phyloP scores from a whole-genome alignment of 2,113 vertebrate genomes.

The Ranitomeya variabilis region DNA sequence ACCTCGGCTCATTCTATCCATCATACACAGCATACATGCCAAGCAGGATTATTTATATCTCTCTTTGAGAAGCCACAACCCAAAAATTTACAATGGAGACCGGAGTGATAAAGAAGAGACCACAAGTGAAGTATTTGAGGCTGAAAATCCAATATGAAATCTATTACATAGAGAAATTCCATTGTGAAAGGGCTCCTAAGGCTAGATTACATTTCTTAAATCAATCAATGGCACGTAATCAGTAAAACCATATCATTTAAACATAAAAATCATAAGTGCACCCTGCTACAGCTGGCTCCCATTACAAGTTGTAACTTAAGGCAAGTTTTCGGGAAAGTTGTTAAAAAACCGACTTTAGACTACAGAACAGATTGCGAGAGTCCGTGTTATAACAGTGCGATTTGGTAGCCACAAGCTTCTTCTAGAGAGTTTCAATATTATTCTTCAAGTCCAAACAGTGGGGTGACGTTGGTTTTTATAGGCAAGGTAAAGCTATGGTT shows the following conservation, averaged over 20 bases:
- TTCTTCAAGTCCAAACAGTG: neutral
- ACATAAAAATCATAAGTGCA: constrained; percentile 70
- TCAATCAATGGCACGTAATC: constrained; percentile 74
- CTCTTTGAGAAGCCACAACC: constrained; percentile 36
- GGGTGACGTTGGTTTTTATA: neutral
- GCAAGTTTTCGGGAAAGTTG: constrained; percentile 69
- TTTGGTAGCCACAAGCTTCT: constrained; percentile 40
- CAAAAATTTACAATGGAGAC: constrained; percentile 35
- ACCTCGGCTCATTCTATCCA: constrained; percentile 28
- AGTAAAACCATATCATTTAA: constrained; percentile 73
- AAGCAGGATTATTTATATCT: constrained; percentile 54
- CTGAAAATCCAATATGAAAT: constrained; percentile 67
- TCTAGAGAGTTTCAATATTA: constrained; percentile 29
- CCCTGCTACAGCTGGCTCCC: constrained; percentile 69
- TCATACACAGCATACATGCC: constrained; percentile 28
- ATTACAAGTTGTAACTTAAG: constrained; percentile 73
- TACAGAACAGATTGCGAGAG: constrained; percentile 64
- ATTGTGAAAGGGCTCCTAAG: constrained; percentile 71
- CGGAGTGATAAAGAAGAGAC: constrained; percentile 61
- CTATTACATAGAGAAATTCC: constrained; percentile 69
- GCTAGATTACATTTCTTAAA: constrained; percentile 74
- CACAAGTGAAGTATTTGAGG: constrained; percentile 63
- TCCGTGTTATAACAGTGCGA: constrained; percentile 50
- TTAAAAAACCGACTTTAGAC: constrained; percentile 66
- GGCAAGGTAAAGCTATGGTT: neutral